Evolutionary conservation across 2,888 invertebrate species (phyloP).

Genomic region (Coecobrya sp.): DNA sequence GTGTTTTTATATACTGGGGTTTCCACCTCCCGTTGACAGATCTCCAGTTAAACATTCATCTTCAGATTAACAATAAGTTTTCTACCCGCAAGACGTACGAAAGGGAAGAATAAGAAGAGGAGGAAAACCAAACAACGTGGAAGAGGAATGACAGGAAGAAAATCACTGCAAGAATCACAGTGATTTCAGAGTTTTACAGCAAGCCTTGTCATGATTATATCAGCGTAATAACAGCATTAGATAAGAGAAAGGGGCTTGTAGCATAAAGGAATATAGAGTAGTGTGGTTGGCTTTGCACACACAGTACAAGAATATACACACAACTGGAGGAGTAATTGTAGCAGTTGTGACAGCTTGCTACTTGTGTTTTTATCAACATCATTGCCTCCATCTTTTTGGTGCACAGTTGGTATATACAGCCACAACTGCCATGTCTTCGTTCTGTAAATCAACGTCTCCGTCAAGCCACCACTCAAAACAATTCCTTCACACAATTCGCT

Average conservation of each 20-base stretch:
- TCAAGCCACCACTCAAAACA: conserved; percentile 62
- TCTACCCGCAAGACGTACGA: not conserved
- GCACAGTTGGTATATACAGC: conserved; percentile 54
- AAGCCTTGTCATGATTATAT: conserved; percentile 49
- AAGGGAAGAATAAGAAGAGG: conserved; percentile 13
- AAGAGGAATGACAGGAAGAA: not conserved
- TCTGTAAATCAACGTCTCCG: conserved; percentile 62
- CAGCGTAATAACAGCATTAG: not conserved
- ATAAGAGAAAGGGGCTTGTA: not conserved
- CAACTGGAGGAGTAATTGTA: conserved; percentile 25
- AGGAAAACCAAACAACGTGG: not conserved
- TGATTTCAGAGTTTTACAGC: not conserved
- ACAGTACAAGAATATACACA: not conserved
- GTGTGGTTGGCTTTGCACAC: conserved; percentile 13
- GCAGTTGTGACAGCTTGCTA: conserved; percentile 23
- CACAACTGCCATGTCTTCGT: conserved; percentile 74
- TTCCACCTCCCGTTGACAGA: conserved; percentile 44
- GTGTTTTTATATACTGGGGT: no score
- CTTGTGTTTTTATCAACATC: conserved; percentile 11
- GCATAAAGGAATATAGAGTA: not conserved
- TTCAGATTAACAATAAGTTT: conserved; percentile 57
- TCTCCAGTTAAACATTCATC: conserved; percentile 43
- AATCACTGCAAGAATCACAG: conserved; percentile 8
- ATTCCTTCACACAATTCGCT: conserved; percentile 52
- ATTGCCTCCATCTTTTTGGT: not conserved